Conservation (phyloP, 2,888 invertebrate species). For the Merodon equestris region DNA sequence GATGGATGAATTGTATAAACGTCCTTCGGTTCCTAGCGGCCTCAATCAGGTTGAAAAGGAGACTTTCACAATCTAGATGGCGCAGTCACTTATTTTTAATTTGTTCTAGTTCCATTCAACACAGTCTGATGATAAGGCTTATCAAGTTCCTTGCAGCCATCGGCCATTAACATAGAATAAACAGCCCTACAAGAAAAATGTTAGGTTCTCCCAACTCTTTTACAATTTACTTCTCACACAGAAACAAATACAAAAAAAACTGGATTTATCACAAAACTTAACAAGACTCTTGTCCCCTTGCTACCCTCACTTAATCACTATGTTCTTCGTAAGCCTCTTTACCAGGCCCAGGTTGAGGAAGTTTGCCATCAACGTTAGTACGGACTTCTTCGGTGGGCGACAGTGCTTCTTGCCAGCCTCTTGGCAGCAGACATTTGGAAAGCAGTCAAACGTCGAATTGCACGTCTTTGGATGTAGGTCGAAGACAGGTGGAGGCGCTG, state of each 20-base stretch:
- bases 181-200: too few species aligned
- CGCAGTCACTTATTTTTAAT: too few species aligned
- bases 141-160: too few species aligned
- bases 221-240: background rate
- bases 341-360: slow-evolving; percentile 78
- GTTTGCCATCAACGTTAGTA: slow-evolving; percentile 83
- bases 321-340: slow-evolving; percentile 77
- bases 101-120: too few species aligned
- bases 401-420: slow-evolving; percentile 86
- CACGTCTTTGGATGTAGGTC: slow-evolving; percentile 87
- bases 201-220: too few species aligned
- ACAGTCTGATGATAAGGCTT: too few species aligned
- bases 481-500: slow-evolving; percentile 83
- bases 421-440: slow-evolving; percentile 89
- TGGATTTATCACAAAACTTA: slow-evolving; percentile 50
- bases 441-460: slow-evolving; percentile 86
- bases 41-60: too few species aligned
- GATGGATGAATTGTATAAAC: too few species aligned
- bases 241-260: slow-evolving; percentile 18
- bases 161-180: too few species aligned
- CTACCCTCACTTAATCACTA: slow-evolving; percentile 75
- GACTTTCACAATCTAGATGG: too few species aligned
- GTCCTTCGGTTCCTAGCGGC: too few species aligned
- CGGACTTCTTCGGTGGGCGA: slow-evolving; percentile 86
- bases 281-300: background rate